A percentile compares a stretch with the other conserved stretches of the same genome.
Conservation (phyloP, 2,888 invertebrate species). For the Patella depressa region DNA sequence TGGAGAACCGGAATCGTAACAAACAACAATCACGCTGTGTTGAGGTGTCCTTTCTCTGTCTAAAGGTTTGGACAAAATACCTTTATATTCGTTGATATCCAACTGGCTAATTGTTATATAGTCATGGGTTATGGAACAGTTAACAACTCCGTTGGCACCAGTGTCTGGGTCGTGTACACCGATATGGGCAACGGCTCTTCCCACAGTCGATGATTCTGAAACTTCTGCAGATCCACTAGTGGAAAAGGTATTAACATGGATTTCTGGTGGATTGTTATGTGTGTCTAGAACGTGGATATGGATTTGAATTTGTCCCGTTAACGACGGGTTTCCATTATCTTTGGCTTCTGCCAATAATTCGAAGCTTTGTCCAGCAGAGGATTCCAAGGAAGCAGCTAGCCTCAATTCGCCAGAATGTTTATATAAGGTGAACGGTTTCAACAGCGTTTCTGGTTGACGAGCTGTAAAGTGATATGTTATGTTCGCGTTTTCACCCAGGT, state of each 20-base stretch:
- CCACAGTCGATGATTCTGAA: constrained; percentile 89
- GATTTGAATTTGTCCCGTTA: constrained; percentile 48
- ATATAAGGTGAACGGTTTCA: constrained; percentile 86
- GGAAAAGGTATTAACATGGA: constrained; percentile 50
- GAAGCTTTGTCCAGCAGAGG: constrained; percentile 37
- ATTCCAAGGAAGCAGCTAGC: constrained; percentile 74
- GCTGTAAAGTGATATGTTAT: constrained; percentile 88
- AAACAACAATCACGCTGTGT: constrained; percentile 73
- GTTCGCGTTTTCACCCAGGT: constrained; percentile 92
- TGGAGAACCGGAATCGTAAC: constrained; percentile 74
- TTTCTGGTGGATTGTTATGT: constrained; percentile 57
- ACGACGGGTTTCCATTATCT: constrained; percentile 48
- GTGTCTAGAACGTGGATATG: constrained; percentile 54
- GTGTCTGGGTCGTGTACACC: constrained; percentile 86
- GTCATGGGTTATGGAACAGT: constrained; percentile 43
- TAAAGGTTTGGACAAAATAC: constrained; percentile 71
- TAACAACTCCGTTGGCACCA: constrained; percentile 87
- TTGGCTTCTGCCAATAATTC: constrained; percentile 43
- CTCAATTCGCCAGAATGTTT: constrained; percentile 90
- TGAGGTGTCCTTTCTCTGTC: constrained; percentile 55
- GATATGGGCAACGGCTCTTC: constrained; percentile 80
- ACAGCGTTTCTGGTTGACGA: constrained; percentile 73
- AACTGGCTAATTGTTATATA: constrained; percentile 54
- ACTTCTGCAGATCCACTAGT: constrained; percentile 70
- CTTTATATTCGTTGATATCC: constrained; percentile 60